phyloP scores from a whole-genome alignment of 2,888 invertebrate genomes.

The Ashinkailepas kermadecensis region DNA sequence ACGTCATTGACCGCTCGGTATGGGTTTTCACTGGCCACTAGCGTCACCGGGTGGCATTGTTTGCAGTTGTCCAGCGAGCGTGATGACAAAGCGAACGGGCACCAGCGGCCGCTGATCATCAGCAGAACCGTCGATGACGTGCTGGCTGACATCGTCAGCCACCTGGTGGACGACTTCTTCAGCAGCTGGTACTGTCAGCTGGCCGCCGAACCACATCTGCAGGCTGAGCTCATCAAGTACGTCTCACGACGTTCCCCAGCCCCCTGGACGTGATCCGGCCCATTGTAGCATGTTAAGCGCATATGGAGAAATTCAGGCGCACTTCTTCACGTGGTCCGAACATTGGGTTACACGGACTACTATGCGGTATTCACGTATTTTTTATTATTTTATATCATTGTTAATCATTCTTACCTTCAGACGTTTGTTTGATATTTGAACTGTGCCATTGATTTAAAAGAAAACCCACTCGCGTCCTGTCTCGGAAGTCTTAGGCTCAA shows the following conservation, averaged over 20 bases:
- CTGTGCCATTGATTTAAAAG: background rate
- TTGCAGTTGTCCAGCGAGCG: background rate
- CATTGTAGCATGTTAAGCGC: no score
- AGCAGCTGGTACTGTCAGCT: conserved; percentile 18
- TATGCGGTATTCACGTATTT: no score
- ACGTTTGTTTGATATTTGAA: no score
- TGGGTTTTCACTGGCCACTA: no score
- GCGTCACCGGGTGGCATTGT: background rate
- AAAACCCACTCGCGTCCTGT: background rate
- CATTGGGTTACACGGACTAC: no score
- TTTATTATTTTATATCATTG: no score
- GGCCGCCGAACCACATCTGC: background rate
- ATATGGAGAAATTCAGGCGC: no score
- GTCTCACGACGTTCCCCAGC: background rate
- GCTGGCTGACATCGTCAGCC: background rate
- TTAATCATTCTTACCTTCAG: no score
- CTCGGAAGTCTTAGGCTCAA: background rate
- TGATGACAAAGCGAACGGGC: background rate
- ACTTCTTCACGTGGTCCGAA: no score
- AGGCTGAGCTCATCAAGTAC: background rate
- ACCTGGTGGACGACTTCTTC: conserved; percentile 6
- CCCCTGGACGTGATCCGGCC: no score
- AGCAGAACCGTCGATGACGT: background rate
- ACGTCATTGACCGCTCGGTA: no score
- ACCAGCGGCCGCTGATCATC: background rate